Conservation (phyloP, 1,140 invertebrate genomes). For the Drosophila kepulauana region DNA sequence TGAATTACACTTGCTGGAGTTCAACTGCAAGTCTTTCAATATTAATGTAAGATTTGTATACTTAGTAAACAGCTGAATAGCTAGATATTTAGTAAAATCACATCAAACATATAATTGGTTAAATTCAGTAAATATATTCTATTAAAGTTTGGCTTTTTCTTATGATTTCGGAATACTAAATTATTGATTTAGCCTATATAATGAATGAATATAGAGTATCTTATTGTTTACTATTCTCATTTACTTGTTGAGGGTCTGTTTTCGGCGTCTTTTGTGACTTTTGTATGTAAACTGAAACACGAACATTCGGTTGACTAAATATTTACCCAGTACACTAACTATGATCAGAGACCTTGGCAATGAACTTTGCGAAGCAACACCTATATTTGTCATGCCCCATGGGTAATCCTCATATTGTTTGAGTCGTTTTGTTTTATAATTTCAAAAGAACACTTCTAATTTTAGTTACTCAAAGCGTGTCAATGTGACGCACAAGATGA, state of each 20-base stretch:
- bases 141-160: no score
- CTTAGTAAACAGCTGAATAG: background rate
- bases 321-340: constrained; percentile 22
- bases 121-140: no score
- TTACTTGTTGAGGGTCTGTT: constrained; percentile 2
- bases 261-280: constrained; percentile 17
- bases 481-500: constrained; percentile 52
- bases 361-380: constrained; percentile 57
- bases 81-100: background rate
- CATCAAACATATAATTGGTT: background rate
- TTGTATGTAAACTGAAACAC: constrained; percentile 23
- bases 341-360: constrained; percentile 55
- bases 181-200: background rate
- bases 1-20: constrained; percentile 37
- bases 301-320: constrained; percentile 19
- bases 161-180: no score
- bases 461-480: constrained; percentile 28
- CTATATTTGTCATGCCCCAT: constrained; percentile 63
- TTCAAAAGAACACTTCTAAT: constrained; percentile 38
- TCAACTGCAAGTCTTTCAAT: constrained; percentile 10
- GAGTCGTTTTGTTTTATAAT: constrained; percentile 21
- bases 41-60: background rate
- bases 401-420: constrained; percentile 41
- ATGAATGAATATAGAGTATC: background rate
- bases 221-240: background rate